A percentile compares a stretch with the other conserved stretches of the same genome.
Conservation (phyloP, 2,888 invertebrate genomes). For the Tipula confusa region DNA sequence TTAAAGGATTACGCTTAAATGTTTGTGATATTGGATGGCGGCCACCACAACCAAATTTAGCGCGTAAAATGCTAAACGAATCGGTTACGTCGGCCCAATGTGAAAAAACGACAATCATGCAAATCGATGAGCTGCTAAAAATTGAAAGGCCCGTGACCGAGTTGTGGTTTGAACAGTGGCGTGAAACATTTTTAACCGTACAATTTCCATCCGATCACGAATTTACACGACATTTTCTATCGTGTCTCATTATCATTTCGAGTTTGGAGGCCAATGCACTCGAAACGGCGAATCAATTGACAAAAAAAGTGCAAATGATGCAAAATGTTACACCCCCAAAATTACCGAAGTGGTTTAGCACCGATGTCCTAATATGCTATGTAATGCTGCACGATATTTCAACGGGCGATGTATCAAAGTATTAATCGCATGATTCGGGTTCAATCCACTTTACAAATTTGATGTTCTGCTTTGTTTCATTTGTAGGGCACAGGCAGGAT, state of each 20-base stretch:
- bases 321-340: slow-evolving; percentile 71
- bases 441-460: background rate
- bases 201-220: slow-evolving; percentile 93
- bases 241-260: slow-evolving; percentile 73
- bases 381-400: slow-evolving; percentile 82
- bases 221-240: slow-evolving; percentile 84
- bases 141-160: slow-evolving; percentile 71
- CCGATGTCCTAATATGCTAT: slow-evolving; percentile 80
- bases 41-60: slow-evolving; percentile 75
- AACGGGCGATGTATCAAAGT: slow-evolving; percentile 67
- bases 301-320: slow-evolving; percentile 74
- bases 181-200: slow-evolving; percentile 83
- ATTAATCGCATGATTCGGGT: slow-evolving; percentile 44
- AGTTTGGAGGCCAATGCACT: slow-evolving; percentile 71
- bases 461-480: background rate
- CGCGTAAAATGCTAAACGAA: slow-evolving; percentile 80
- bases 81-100: slow-evolving; percentile 62
- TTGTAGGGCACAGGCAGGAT: slow-evolving; percentile 75
- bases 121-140: slow-evolving; percentile 54
- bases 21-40: slow-evolving; percentile 77
- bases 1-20: slow-evolving; percentile 73
- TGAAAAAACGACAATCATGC: slow-evolving; percentile 55
- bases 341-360: slow-evolving; percentile 76
- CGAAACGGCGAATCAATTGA: slow-evolving; percentile 74
- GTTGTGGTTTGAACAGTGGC: slow-evolving; percentile 95